Evolutionary conservation across 1,140 invertebrate genomes (phyloP), one percentile per base, ranked within the genome.

Genomic region (Metaphire vulgaris): DNA sequence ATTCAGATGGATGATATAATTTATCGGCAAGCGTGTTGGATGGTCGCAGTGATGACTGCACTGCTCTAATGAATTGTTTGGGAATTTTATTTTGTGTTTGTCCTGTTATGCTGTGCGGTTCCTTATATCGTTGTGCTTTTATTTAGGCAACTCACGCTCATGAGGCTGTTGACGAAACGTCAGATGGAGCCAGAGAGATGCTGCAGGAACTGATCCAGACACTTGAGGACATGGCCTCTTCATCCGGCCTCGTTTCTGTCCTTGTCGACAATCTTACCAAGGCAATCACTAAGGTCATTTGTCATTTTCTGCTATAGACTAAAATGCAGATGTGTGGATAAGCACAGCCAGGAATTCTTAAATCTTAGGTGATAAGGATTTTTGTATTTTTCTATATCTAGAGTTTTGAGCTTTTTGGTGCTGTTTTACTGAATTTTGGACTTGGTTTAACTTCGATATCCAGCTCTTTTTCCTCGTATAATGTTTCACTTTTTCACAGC

Each of bases 261-360:
- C 88, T 99, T 68, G 91, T 99, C 72, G 96, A 98, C 81, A 92
- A 92, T 32, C 91, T 99, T 65, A 92, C 91, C 33, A 89, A 95
- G 69, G 90, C 94, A 0, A 94, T 97, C 83, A 90, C 91, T 0
- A 87, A 91, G 33, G 89, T 97, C 71, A 74, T 65, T 77, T 34
- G 33, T n/a, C n/a, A n/a, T n/a, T n/a, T n/a, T n/a, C 41, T 56
- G 6, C 21, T 56, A 6, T 56, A 12, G 6, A 56, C 6, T 56
- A 21, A 56, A 56, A 21, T 21, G 41, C 41, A 12, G 41, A 56
- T 21, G n/a, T n/a, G n/a, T n/a, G n/a, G n/a, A n/a, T n/a, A 56
- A 56, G 21, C 41, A 21, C 41, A 56, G 6, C 21, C n/a, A n/a
- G n/a, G n/a, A n/a, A n/a, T 6, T 21, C 6, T 21, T 56, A n/a